These are phyloP conservation scores for Drosophila orosa DNA, from an alignment of 1,140 invertebrate species.

Conservation along the genomic window DNA sequence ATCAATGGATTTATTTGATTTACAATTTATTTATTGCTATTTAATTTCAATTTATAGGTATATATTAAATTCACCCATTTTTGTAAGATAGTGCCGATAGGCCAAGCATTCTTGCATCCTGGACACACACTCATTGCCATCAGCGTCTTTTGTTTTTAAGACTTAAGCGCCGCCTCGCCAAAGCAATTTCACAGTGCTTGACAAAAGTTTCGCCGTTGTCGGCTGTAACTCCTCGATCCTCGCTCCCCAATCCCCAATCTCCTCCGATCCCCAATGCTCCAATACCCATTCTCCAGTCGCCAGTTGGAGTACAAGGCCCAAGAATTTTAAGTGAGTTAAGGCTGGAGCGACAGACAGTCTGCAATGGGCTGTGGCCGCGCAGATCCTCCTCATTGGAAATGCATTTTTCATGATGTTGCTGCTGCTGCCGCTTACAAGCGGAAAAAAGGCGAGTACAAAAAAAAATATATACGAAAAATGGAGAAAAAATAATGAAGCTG, in stretches of 20 bases:
- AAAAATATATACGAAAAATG: constrained; percentile 23
- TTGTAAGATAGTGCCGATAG: constrained; percentile 28
- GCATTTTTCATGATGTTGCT: constrained; percentile 81
- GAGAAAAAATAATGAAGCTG: constrained; percentile 79
- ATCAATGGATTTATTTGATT: no score
- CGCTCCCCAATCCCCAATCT: background rate
- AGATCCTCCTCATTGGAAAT: constrained; percentile 75
- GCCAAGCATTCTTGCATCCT: constrained; percentile 26
- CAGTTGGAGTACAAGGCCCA: constrained; percentile 63
- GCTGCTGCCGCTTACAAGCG: constrained; percentile 56
- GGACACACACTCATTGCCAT: constrained; percentile 50
- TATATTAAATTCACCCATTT: background rate
- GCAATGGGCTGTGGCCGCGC: constrained; percentile 42
- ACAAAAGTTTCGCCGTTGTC: constrained; percentile 66
- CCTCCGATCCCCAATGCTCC: background rate
- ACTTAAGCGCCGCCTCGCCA: constrained; percentile 60
- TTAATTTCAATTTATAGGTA: no score
- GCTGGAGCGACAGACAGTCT: constrained; percentile 63
- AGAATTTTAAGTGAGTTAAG: constrained; percentile 81
- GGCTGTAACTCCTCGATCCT: constrained; percentile 37
- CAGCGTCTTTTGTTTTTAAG: constrained; percentile 77
- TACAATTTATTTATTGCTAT: background rate
- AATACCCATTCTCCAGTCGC: constrained; percentile 11
- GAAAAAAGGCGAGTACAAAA: constrained; percentile 12
- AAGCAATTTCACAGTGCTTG: constrained; percentile 80